Conservation (phyloP, 2,113 vertebrate species). For the Pseudopipra pipra region DNA sequence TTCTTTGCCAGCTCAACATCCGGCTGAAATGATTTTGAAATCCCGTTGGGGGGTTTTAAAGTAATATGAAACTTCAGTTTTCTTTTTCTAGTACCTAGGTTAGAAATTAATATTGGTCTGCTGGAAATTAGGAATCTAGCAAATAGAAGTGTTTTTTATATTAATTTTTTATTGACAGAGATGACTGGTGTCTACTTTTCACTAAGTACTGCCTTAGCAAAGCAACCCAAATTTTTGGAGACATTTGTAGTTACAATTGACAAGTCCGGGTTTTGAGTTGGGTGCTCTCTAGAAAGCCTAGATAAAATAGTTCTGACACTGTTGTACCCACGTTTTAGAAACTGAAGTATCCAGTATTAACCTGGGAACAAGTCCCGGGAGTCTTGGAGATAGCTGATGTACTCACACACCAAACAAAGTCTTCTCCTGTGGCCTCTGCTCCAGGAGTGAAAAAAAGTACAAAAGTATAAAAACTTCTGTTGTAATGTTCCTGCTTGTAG, state of each 20-base stretch:
- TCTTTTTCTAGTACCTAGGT: neutral
- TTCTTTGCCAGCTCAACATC: neutral
- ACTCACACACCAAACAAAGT: neutral
- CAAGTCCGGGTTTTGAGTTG: neutral
- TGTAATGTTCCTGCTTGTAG: neutral
- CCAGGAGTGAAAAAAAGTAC: neutral
- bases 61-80: neutral
- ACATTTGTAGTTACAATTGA: neutral
- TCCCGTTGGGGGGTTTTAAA: neutral
- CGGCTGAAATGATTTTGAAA: neutral
- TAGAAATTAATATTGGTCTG: neutral
- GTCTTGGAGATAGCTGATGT: neutral
- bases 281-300: neutral
- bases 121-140: neutral
- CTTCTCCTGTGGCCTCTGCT: neutral
- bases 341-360: neutral
- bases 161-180: neutral
- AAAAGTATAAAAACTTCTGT: neutral
- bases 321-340: neutral
- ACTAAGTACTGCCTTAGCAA: neutral
- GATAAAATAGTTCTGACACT: neutral
- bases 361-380: neutral
- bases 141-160: accelerated
- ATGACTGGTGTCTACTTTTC: neutral
- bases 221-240: neutral